Evolutionary conservation across 2,113 vertebrate genomes (phyloP).

Genomic region (Anseranas semipalmata): DNA sequence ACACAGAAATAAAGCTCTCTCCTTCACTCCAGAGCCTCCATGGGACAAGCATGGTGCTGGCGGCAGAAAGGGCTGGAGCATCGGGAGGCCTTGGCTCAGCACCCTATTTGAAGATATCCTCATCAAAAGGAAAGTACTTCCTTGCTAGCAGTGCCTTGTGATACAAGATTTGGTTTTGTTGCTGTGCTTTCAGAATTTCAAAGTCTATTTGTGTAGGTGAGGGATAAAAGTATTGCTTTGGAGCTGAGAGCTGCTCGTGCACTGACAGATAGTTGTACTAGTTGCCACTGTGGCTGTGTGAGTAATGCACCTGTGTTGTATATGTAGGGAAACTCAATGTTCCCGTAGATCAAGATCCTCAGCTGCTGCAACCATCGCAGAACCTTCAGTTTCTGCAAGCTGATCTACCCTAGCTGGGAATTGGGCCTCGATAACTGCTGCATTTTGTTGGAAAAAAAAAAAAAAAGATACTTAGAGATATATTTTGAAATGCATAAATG

Average conservation of each 20-base stretch:
- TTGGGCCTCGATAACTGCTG: not conserved
- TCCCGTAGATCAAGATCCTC: not conserved
- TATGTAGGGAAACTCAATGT: not conserved
- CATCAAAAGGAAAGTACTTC: not conserved
- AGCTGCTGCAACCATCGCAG: not conserved
- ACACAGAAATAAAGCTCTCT: not conserved
- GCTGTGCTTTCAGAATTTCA: not conserved
- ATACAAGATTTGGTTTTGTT: not conserved
- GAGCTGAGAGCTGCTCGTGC: not conserved
- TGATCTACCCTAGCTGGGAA: not conserved
- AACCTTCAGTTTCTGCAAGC: not conserved
- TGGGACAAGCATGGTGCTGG: not conserved
- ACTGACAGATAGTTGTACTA: not conserved
- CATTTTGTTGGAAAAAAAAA: not conserved
- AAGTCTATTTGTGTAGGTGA: not conserved
- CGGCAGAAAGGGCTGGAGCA: not conserved
- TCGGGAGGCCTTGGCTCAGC: not conserved
- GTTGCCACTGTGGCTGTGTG: not conserved
- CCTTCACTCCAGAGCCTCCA: not conserved
- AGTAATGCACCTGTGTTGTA: not conserved
- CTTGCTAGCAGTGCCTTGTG: rapidly evolving
- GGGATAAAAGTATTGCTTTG: not conserved
- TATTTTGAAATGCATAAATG: not conserved
- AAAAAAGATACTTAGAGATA: not conserved
- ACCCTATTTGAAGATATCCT: not conserved